phyloP scores from a whole-genome alignment of 2,797 vertebrate species.

The Muraenolepis orangiensis region DNA sequence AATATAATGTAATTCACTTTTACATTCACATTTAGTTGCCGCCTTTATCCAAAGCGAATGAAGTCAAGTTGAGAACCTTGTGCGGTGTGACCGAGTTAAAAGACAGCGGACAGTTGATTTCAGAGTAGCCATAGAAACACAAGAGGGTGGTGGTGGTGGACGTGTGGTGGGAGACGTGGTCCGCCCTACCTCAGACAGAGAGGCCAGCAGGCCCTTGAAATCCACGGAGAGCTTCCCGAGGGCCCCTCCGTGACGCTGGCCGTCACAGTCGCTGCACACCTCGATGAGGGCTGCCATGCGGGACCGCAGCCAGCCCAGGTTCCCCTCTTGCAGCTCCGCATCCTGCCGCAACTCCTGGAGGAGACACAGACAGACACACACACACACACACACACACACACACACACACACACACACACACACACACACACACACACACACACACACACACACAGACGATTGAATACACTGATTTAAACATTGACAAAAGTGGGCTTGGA shows the following conservation, averaged over 20 bases:
- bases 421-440: not conserved
- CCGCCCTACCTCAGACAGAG: conserved; percentile 80
- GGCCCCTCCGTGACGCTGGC: conserved; percentile 79
- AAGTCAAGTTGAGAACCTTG: too few relatives aligned
- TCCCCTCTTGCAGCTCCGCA: conserved; percentile 82
- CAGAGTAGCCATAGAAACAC: too few relatives aligned
- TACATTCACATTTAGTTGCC: too few relatives aligned
- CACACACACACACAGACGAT: not conserved
- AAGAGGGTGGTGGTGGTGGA: too few relatives aligned
- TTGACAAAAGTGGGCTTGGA: too few relatives aligned
- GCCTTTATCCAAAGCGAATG: too few relatives aligned
- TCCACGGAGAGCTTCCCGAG: conserved; percentile 82
- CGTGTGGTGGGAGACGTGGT: too few relatives aligned
- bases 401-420: not conserved
- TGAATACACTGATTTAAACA: too few relatives aligned
- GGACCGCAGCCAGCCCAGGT: conserved; percentile 86
- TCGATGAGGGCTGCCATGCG: conserved; percentile 80
- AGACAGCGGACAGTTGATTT: too few relatives aligned
- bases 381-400: not conserved
- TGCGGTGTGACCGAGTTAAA: too few relatives aligned
- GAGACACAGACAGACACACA: conserved; percentile 10
- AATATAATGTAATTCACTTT: too few relatives aligned
- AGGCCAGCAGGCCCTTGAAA: conserved; percentile 81
- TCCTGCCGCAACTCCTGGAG: conserved; percentile 81
- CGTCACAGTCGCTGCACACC: conserved; percentile 81